Conservation (phyloP, 2,888 invertebrate genomes). For the Lamellibrachia satsuma region DNA sequence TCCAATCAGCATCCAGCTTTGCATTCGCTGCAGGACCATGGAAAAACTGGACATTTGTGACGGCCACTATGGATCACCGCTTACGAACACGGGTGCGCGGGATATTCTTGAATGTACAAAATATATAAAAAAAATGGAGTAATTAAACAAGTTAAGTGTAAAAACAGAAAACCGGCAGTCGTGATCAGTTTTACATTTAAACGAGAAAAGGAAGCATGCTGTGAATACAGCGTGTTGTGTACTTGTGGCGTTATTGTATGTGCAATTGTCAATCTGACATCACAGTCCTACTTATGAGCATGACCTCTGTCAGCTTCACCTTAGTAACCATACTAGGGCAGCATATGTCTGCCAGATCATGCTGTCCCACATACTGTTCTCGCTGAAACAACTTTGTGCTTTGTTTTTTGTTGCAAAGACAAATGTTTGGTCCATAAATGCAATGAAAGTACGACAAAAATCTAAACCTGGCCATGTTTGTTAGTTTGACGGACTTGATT, state of each 20-base stretch:
- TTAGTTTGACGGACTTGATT: no score
- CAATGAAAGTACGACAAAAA: no score
- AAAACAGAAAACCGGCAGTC: not conserved
- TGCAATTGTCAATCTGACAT: not conserved
- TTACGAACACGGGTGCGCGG: not conserved
- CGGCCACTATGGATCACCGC: not conserved
- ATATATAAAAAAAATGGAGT: not conserved
- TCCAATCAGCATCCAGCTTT: not conserved
- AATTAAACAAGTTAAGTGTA: slow-evolving; percentile 4
- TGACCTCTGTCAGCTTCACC: not conserved
- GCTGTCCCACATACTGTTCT: no score
- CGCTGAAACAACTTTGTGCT: no score
- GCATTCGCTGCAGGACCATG: not conserved
- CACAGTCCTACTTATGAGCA: not conserved
- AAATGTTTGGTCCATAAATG: no score
- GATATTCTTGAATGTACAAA: not conserved
- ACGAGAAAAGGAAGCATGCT: no score
- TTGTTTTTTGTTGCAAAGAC: no score
- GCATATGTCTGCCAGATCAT: no score
- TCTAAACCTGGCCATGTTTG: no score
- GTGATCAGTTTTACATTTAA: not conserved
- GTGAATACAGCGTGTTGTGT: not conserved
- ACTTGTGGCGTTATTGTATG: not conserved
- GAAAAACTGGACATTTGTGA: not conserved
- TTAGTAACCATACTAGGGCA: no score